phyloP scores from a whole-genome alignment of 2,797 vertebrate species.

The Psittacula derbiana region DNA sequence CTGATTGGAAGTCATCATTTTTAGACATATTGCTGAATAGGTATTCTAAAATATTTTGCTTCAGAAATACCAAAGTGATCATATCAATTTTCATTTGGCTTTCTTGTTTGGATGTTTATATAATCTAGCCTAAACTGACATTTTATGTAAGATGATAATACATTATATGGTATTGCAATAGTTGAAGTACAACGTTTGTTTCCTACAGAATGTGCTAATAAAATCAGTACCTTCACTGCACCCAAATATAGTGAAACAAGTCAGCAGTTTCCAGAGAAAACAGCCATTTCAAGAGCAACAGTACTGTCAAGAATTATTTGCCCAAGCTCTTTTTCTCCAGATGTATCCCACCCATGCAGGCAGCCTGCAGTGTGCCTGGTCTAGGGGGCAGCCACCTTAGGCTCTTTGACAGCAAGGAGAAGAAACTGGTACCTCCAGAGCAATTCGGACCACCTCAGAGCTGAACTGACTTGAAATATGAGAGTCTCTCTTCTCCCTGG shows the following conservation, averaged over 20 bases:
- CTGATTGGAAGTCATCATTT: neutral
- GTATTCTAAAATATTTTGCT: neutral
- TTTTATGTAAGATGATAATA: neutral
- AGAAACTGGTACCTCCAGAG: neutral
- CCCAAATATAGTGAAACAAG: neutral
- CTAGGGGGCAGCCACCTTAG: neutral
- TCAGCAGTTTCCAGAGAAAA: neutral
- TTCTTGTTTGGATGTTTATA: neutral
- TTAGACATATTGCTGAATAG: neutral
- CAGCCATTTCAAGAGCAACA: neutral
- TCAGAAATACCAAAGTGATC: neutral
- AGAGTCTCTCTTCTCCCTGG: neutral
- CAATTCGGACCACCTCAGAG: neutral
- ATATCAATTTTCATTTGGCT: neutral
- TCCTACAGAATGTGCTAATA: neutral
- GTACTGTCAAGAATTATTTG: neutral
- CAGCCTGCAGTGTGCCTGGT: neutral
- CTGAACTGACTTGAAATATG: neutral
- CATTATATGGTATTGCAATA: neutral
- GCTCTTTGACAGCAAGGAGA: neutral
- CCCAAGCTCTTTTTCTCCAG: neutral
- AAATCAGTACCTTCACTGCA: neutral
- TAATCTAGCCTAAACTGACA: neutral
- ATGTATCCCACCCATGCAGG: neutral
- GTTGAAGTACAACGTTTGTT: neutral